Base-by-base conservation (phyloP, 2,797 vertebrate genomes). In the Sebastes steindachneri region DNA sequence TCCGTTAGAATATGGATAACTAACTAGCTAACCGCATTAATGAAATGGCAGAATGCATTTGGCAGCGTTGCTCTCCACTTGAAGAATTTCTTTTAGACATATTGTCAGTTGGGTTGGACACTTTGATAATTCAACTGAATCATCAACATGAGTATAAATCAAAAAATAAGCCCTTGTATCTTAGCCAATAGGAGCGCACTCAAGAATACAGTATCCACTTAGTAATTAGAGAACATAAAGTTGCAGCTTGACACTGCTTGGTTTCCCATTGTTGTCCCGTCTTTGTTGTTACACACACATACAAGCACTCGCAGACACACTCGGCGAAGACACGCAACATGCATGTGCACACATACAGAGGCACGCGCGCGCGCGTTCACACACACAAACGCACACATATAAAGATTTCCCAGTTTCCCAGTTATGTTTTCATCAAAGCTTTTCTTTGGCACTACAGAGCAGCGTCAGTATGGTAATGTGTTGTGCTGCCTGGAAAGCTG, bases 381-480 rank as follows among this genome's bases (percentile, higher is more conserved):
- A 83, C 86, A 86, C 82, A 88, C 89, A 75, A 87, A 88, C 91
- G 88, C 93, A 89, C 92, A 90, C 93, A 87, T 87, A 88, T 88
- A 92, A 93, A 95, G 91, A 94, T 94, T 94, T 95, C 94, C 94
- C 93, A 94, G 92, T 94, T 95, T 95, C 94, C 92, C 92, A 93
- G 94, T 95, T 95, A 95, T 94, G 93, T 96, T 96, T 95, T 94
- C 94, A 96, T 96, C 95, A 96, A 96, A 96, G 95, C 92, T 92
- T 95, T 93, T 95, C 93, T 94, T 95, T 95, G 93, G 94, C 94
- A 95, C 95, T 95, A 95, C 95, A 96, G 94, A 95, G 94, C 93
- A 91, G 90, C 92, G 93, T 93, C 92, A 91, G 93, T 95, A 95
- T 96, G 95, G 94, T 95, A 95, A 96, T 96, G 94, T 95, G 93